These are phyloP conservation scores for Diceros bicornis DNA, from an alignment of 2,797 vertebrate species.

Conservation along the genomic window DNA sequence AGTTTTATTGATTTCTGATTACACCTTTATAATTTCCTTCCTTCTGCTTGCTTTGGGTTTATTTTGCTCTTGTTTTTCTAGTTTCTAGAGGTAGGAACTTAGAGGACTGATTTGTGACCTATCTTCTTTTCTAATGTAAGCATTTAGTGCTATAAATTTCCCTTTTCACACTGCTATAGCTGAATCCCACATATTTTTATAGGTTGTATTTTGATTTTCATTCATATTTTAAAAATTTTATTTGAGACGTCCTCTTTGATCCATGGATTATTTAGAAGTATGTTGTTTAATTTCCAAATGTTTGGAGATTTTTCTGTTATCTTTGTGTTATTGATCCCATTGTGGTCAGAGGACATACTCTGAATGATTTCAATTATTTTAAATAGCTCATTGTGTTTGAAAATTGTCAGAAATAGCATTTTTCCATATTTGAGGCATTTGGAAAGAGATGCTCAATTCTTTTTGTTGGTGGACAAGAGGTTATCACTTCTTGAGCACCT, in stretches of 20 bases:
- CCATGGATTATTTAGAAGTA: neutral
- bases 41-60: slow-evolving; percentile 23
- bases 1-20: slow-evolving; percentile 57
- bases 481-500: neutral
- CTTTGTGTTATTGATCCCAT: neutral
- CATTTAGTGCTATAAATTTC: slow-evolving; percentile 43
- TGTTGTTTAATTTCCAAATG: slow-evolving; percentile 24
- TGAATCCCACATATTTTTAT: slow-evolving; percentile 35
- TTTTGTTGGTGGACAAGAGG: neutral
- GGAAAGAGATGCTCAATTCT: neutral
- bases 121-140: neutral
- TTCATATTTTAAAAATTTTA: neutral
- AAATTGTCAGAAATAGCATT: neutral
- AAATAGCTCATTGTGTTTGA: neutral
- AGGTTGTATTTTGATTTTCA: slow-evolving; percentile 33
- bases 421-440: slow-evolving; percentile 5
- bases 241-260: neutral
- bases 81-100: slow-evolving; percentile 41
- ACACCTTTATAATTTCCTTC: neutral
- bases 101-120: neutral
- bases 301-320: neutral
- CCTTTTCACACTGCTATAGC: neutral
- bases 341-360: neutral
- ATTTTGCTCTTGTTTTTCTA: slow-evolving; percentile 43
- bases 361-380: neutral